Evolutionary conservation across 2,113 vertebrate species (phyloP).

Genomic region (Cichladusa arquata): DNA sequence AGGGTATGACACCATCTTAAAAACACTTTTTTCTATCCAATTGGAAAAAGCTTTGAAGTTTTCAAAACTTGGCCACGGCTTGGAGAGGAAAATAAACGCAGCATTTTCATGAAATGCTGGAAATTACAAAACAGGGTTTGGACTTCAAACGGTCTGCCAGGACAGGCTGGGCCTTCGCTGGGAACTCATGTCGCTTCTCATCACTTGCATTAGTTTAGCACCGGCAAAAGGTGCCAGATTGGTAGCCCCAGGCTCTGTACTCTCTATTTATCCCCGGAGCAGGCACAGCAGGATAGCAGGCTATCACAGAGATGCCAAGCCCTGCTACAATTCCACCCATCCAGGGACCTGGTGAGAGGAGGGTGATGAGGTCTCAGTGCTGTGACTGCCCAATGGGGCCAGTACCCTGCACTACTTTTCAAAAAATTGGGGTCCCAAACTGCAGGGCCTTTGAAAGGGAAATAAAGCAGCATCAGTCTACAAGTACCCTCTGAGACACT

Average conservation of each 20-base stretch:
- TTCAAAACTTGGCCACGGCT: background rate
- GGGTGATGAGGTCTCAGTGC: background rate
- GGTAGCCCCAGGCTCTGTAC: background rate
- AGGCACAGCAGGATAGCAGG: background rate
- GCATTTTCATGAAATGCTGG: conserved; percentile 30
- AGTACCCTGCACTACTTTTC: background rate
- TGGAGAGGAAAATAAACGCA: background rate
- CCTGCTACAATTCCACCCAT: background rate
- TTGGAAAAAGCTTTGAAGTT: conserved; percentile 16
- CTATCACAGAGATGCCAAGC: background rate
- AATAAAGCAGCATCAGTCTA: background rate
- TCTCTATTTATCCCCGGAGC: background rate
- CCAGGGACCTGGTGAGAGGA: background rate
- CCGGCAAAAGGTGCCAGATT: background rate
- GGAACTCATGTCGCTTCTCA: background rate
- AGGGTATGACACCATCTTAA: conserved; percentile 11
- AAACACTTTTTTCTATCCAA: conserved; percentile 2
- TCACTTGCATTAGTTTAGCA: background rate
- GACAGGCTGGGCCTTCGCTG: background rate
- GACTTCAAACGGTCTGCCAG: background rate
- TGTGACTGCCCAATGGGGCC: background rate
- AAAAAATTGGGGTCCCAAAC: background rate
- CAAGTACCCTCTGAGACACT: accelerated
- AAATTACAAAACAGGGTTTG: conserved; percentile 28
- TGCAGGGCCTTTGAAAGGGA: background rate